Evolutionary conservation across 2,113 vertebrate species (phyloP).

Genomic region (Arenaria interpres): DNA sequence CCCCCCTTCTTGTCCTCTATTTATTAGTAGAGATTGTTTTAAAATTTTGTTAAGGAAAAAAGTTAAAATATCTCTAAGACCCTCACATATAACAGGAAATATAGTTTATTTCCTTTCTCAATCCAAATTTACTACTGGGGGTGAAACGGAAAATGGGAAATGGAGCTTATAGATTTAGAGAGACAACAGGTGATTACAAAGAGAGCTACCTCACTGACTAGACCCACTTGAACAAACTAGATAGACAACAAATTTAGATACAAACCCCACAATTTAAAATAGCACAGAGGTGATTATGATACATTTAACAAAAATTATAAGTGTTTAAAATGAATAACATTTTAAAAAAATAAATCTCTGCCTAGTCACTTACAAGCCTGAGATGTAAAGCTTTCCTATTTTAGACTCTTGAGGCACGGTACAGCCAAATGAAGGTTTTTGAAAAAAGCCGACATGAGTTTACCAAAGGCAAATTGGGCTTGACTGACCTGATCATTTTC

Average conservation of each 20-base stretch:
- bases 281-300: neutral
- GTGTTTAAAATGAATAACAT: neutral
- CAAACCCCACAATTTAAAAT: neutral
- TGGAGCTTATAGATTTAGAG: neutral
- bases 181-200: neutral
- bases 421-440: neutral
- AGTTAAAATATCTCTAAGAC: neutral
- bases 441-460: neutral
- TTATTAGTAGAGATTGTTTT: neutral
- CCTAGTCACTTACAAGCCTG: neutral
- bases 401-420: neutral
- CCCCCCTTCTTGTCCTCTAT: too few species aligned
- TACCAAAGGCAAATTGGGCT: neutral
- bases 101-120: neutral
- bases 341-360: fast-evolving
- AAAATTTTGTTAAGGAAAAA: neutral
- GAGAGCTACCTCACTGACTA: neutral
- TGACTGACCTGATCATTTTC: neutral
- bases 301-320: neutral
- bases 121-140: neutral
- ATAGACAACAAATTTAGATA: neutral
- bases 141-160: neutral
- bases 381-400: neutral
- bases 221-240: neutral
- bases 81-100: neutral